Percentiles rank a stretch among this genome's conserved stretches.
Conservation (phyloP, 2,113 vertebrate genomes). For the Tonatia bakeri region DNA sequence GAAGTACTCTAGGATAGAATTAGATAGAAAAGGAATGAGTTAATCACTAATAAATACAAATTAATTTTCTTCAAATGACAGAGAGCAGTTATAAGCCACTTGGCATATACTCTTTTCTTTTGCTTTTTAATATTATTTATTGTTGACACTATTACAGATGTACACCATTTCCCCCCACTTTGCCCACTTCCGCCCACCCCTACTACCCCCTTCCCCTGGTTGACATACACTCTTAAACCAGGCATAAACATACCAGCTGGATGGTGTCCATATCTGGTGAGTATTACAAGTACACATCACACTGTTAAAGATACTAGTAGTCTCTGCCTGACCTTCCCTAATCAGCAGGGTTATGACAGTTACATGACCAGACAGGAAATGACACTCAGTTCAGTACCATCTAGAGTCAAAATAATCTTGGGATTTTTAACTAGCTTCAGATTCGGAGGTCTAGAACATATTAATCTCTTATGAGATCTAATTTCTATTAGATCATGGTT, state of each 20-base stretch:
- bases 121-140: too few relatives aligned
- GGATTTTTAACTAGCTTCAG: not conserved
- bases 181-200: too few relatives aligned
- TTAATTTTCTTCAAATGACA: constrained; percentile 15
- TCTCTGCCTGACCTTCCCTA: not conserved
- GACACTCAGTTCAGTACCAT: not conserved
- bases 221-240: not conserved
- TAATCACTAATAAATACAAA: constrained; percentile 10
- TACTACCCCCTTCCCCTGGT: too few relatives aligned
- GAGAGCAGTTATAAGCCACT: not conserved
- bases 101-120: not conserved
- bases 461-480: not conserved
- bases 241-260: not conserved
- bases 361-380: not conserved
- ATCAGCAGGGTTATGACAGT: not conserved
- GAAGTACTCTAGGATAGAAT: not conserved
- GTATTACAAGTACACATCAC: not conserved
- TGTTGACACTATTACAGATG: too few relatives aligned
- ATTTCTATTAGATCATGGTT: not conserved
- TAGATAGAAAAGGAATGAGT: not conserved
- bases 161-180: too few relatives aligned
- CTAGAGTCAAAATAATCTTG: not conserved
- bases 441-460: not conserved
- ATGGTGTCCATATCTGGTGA: not conserved
- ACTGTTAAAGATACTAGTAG: not conserved